Base-by-base conservation (phyloP, 2,888 invertebrate species). In the Pammene fasciana region DNA sequence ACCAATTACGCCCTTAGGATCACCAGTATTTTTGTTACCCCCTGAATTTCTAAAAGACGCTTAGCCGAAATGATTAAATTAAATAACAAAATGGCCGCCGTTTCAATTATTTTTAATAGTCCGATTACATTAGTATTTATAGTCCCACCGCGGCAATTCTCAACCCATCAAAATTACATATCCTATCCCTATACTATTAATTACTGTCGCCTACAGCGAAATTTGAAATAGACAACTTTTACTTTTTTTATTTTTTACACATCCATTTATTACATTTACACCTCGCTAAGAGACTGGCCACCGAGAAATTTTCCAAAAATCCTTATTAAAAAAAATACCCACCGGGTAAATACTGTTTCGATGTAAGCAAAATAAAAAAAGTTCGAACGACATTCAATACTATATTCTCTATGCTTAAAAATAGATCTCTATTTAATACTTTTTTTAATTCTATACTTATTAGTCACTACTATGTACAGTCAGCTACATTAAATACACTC, bases 341-440 rank as follows among this genome's bases (percentile, higher is more conserved):
- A 73, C 74, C 75, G 72, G 71, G 72, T 80, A 79, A 79, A 89
- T 88, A 90, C 87, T 88, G 89, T 76, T 90, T 91, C 92, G 90
- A 88, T 90, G 90, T 89, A 86, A 81, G 79, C 82, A 86, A 87
- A 88, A 90, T 88, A 84, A 13, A 84, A 34, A 79, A 86, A 87
- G 86, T 26, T 26, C 83, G 81, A 86, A 81, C 79, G 80, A 85
- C 82, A 82, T 82, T 78, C 72, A 78, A 82, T 79, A 76, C 72
- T 80, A 81, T 82, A 55, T 77, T 78, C 72, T 74, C 85, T 89
- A 88, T 82, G 74, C 87, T 87, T 90, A 88, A 80, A 83, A 84
- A 84, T 87, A 87, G 78, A 83, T 82, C 82, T 84, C 80, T 75
- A 73, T 79, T 85, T 90, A 90, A 88, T 89, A 87, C 87, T 88